Conservation (phyloP, 2,888 invertebrate species). For the Drosophila kambysellisi region DNA sequence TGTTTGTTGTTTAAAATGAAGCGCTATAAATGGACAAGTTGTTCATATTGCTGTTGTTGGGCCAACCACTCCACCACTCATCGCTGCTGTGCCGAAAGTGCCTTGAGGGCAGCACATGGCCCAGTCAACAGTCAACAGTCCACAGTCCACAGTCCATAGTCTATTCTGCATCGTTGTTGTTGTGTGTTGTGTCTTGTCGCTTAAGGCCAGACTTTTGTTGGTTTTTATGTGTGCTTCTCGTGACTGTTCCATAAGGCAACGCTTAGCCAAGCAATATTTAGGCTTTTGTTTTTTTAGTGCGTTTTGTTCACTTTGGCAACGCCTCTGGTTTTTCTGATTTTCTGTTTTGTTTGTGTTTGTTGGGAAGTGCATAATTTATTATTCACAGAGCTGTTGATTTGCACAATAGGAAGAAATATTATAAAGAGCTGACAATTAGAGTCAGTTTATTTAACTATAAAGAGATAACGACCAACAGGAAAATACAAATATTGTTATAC, state of each 20-base stretch:
- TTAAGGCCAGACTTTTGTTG: conserved; percentile 54
- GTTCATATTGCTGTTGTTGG: conserved; percentile 21
- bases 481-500: neutral
- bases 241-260: conserved; percentile 39
- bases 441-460: conserved; percentile 15
- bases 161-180: conserved; percentile 8
- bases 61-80: conserved; percentile 4
- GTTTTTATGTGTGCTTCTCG: conserved; percentile 48
- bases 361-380: conserved; percentile 54
- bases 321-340: too few relatives aligned
- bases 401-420: conserved; percentile 46
- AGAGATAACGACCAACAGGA: conserved; percentile 6
- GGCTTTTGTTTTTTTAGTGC: too few relatives aligned
- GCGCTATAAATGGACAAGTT: conserved; percentile 69
- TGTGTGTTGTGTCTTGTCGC: conserved; percentile 41
- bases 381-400: conserved; percentile 44
- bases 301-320: too few relatives aligned
- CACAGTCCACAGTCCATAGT: conserved; percentile 21
- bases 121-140: conserved; percentile 61
- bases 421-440: conserved; percentile 52
- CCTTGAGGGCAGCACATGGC: conserved; percentile 64
- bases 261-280: too few relatives aligned
- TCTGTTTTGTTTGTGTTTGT: too few relatives aligned
- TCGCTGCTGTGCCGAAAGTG: conserved; percentile 25
- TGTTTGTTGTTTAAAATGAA: conserved; percentile 65